Base-by-base conservation (phyloP, 2,113 vertebrate genomes). In the Indicator maculatus region DNA sequence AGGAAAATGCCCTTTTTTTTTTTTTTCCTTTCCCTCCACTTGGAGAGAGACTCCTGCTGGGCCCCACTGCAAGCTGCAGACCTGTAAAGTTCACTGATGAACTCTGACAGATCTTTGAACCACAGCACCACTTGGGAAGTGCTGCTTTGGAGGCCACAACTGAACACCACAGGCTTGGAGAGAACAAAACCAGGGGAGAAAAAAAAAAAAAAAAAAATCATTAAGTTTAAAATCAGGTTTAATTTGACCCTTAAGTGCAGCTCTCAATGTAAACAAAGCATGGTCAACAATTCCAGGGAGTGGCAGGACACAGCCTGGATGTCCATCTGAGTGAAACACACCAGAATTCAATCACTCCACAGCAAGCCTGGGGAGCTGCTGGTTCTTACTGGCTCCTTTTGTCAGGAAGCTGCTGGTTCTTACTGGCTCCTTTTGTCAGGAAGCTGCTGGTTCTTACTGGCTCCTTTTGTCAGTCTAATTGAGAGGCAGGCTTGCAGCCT, bases 221-320 rank as follows among this genome's bases (percentile, higher is more conserved):
- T 61, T 28, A 66, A 59, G 77, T 96, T 97, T 76, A 91, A 96
- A 91, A 96, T 77, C 90, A 92, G 73, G 95, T 98, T 97, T 94
- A 96, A 96, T 95, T 90, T 92, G 75, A 89, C 83, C 93, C 73
- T 90, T 74, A 96, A 97, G 96, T 95, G 96, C 93, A 92, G 97
- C 47, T 92, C 88, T 93, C 74, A 77, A 79, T 93, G 94, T 97
- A 97, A 98, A 97, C 97, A 96, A 93, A 97, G 92, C 95, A 91
- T 0, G 23, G 91, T 52, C 83, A 67, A 82, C 93, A 89, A 86
- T 88, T 88, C 63, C 94, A 92, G 88, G 47, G 83, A 86, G 92
- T 58, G 77, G 91, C 66, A 86, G 93, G 66, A 88, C 94, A 74
- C 66, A 77, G 94, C 84, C 47, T 85, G 76, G 67, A 85, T 1